These are phyloP conservation scores for Rotaria sp. DNA, from an alignment of 2,888 invertebrate genomes.

Conservation along the genomic window DNA sequence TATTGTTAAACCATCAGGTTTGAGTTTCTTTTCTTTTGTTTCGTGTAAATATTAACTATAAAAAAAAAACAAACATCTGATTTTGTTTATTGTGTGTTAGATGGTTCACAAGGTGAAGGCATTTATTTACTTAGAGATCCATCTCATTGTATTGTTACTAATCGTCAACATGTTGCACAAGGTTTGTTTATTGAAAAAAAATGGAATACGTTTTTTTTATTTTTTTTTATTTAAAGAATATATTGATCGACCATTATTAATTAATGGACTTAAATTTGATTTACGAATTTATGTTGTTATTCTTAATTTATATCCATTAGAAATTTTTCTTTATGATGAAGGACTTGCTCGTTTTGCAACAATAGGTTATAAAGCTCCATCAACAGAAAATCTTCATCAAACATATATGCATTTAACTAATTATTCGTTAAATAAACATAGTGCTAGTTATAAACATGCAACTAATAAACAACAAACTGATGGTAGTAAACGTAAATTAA, in stretches of 20 bases:
- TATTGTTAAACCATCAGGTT: constrained; percentile 56
- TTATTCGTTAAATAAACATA: constrained; percentile 58
- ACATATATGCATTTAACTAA: constrained; percentile 58
- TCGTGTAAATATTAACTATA: too few relatives aligned
- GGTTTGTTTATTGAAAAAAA: neutral
- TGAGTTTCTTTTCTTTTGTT: neutral
- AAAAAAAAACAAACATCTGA: too few relatives aligned
- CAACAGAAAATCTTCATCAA: constrained; percentile 55
- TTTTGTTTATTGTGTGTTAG: constrained; percentile 44
- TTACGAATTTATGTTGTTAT: constrained; percentile 57
- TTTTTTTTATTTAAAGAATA: constrained; percentile 53
- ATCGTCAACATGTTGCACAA: constrained; percentile 43
- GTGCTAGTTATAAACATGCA: constrained; percentile 54
- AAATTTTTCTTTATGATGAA: constrained; percentile 53
- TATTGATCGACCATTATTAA: constrained; percentile 53
- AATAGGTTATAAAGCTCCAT: constrained; percentile 55
- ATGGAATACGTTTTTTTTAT: too few relatives aligned
- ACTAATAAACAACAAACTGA: constrained; percentile 42
- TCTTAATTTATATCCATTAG: constrained; percentile 55
- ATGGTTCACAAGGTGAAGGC: constrained; percentile 58
- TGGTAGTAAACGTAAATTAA: constrained; percentile 57
- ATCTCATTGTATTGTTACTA: constrained; percentile 45
- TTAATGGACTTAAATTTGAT: constrained; percentile 57
- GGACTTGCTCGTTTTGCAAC: constrained; percentile 58
- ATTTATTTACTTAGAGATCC: constrained; percentile 56